Base-by-base conservation (phyloP, 2,113 vertebrate species). In the Siniperca chuatsi region DNA sequence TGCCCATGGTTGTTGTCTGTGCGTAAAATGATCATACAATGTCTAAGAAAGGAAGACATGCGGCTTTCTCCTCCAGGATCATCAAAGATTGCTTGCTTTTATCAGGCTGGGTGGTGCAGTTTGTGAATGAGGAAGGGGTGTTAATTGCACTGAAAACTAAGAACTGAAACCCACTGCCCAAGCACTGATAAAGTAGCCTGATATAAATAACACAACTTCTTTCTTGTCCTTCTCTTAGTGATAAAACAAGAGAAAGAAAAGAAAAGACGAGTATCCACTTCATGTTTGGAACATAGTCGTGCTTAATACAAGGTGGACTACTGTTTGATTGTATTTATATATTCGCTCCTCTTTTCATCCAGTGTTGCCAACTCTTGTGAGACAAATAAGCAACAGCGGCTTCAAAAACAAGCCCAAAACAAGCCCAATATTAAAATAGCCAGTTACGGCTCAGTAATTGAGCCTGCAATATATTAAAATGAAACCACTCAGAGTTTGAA, bases 1-100 rank as follows among this genome's bases (percentile, higher is more conserved):
- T 79, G 3, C 15, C 44, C 78, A 79, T 69, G 29, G 71, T 60
- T 44, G 35, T 23, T 16, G 61, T 48, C 52, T 57, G 35, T 40
- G 48, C 4, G 1, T 55, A 2, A 42, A 55, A 13, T 70, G 68
- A 21, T n/a, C 15, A 6, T 20, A 20, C 29, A 11, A 33, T n/a
- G 5, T 52, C 16, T 42, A 25, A 15, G 3, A 52, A 21, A 33
- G 18, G 3, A 52, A 54, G 68, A 21, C 0, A 15, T 23, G 18
- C 10, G 54, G 29, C 68, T 70, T 54, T 1, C 68, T 35, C 2
- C 37, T 69, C 46, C 8, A 33, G 8, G 25, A 6, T 50, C 11
- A 50, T 5, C 15, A n/a, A 25, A 20, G 2, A 1, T 25, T 20
- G 1, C 2, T 2, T 7, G 44, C 3, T 12, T 71, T 23, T 50